Evolutionary conservation across 2,888 invertebrate genomes (phyloP).

Genomic region (Tyria jacobaeae): DNA sequence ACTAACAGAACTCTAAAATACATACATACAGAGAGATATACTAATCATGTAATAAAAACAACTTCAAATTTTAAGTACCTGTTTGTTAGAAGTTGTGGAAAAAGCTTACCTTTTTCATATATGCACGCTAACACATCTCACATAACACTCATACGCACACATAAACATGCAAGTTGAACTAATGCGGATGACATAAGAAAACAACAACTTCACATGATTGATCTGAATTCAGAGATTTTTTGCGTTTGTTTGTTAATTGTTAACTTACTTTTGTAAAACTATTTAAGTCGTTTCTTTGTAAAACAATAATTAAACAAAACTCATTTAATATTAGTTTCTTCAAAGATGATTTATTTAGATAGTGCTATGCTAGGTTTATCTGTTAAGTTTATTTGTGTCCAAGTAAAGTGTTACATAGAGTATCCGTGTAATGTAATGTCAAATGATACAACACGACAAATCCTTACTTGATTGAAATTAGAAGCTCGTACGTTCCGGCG

Average conservation of each 20-base stretch:
- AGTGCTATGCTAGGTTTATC: neutral
- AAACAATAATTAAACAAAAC: neutral
- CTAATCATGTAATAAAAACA: too few relatives aligned
- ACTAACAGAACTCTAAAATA: neutral
- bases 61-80: too few relatives aligned
- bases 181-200: neutral
- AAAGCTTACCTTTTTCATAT: too few relatives aligned
- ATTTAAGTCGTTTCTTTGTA: neutral
- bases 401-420: neutral
- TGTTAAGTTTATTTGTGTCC: slow-evolving; percentile 1
- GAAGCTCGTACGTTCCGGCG: neutral
- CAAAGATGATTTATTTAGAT: neutral
- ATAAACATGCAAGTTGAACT: neutral
- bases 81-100: neutral
- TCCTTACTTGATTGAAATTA: slow-evolving; percentile 33
- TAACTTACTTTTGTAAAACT: neutral
- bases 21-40: too few relatives aligned
- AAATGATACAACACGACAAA: slow-evolving; percentile 8
- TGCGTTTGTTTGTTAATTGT: neutral
- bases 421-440: slow-evolving; percentile 7
- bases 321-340: too few relatives aligned
- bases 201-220: neutral
- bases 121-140: neutral
- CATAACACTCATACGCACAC: neutral
- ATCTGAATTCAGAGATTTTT: neutral